Conservation (phyloP, 53 echinoderm and acorn worm genomes). For the Mesocentrotus franciscanus region DNA sequence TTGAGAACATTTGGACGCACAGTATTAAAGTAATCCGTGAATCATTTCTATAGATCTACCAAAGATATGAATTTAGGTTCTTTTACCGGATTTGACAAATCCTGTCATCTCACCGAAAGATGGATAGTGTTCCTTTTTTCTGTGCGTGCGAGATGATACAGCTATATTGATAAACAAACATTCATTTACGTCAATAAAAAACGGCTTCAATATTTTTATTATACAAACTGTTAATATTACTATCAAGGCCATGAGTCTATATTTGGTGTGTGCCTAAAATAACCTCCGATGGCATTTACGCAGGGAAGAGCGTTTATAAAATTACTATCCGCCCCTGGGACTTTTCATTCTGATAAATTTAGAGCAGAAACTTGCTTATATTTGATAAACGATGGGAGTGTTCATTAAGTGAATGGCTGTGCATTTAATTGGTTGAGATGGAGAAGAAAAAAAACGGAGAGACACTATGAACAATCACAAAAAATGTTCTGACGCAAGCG, state of each 20-base stretch:
- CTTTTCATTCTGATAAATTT: neutral
- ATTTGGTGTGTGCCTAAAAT: neutral
- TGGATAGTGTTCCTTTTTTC: neutral
- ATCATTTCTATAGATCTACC: neutral
- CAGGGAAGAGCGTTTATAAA: neutral
- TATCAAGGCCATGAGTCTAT: neutral
- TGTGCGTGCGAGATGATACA: neutral
- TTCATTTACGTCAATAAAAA: constrained; percentile 18
- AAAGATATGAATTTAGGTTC: neutral
- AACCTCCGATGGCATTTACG: neutral
- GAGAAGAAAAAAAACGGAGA: neutral
- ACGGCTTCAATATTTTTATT: constrained; percentile 39
- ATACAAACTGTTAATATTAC: constrained; percentile 4
- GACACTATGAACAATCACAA: neutral
- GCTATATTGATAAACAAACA: neutral
- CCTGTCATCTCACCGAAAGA: neutral
- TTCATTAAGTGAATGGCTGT: constrained; percentile 20
- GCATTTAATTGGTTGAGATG: neutral
- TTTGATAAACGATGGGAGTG: constrained; percentile 9
- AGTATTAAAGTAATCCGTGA: neutral
- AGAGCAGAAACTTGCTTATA: neutral
- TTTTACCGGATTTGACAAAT: neutral
- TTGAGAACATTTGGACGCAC: too few species aligned
- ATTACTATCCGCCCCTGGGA: neutral
- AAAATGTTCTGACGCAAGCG: neutral